Conservation (phyloP, 2,113 vertebrate species). For the Gadus macrocephalus region DNA sequence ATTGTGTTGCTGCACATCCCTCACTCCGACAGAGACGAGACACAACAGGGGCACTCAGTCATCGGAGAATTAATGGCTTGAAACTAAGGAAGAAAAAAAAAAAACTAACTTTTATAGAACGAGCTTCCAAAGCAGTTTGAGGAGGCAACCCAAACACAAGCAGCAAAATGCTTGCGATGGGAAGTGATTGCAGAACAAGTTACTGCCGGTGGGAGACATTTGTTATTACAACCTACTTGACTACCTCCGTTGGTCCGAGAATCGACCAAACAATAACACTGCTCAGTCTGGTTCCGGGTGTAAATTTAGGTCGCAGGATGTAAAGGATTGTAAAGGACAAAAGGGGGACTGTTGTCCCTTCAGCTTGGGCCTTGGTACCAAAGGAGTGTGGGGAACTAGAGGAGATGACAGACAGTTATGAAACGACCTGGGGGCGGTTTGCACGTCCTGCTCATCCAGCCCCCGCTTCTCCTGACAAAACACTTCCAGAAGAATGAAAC, state of each 20-base stretch:
- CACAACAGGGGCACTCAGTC: conserved; percentile 29
- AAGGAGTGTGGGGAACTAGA: neutral
- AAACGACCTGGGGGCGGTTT: conserved; percentile 15
- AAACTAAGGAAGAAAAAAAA: neutral
- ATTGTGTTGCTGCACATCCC: conserved; percentile 56
- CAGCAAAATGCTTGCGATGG: neutral
- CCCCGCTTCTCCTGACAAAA: neutral
- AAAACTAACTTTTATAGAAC: conserved; percentile 18
- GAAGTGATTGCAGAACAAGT: conserved; percentile 12
- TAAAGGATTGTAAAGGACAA: too few species aligned
- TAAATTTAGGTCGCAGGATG: too few species aligned
- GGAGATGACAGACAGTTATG: conserved; percentile 15
- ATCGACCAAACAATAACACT: too few species aligned
- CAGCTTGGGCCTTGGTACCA: too few species aligned
- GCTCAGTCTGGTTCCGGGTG: too few species aligned
- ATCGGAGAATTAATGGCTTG: neutral
- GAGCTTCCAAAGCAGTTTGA: neutral
- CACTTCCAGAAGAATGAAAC: neutral
- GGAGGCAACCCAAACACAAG: neutral
- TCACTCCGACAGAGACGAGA: conserved; percentile 37
- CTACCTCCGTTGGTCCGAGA: too few species aligned
- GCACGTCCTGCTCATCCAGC: conserved; percentile 38
- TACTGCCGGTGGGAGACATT: neutral
- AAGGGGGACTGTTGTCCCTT: too few species aligned
- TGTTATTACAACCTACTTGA: too few species aligned